Percentiles rank a stretch among this genome's conserved stretches.
These are phyloP conservation scores for Amphilophus citrinellus DNA, from an alignment of 2,113 vertebrate species.

Conservation along the genomic window DNA sequence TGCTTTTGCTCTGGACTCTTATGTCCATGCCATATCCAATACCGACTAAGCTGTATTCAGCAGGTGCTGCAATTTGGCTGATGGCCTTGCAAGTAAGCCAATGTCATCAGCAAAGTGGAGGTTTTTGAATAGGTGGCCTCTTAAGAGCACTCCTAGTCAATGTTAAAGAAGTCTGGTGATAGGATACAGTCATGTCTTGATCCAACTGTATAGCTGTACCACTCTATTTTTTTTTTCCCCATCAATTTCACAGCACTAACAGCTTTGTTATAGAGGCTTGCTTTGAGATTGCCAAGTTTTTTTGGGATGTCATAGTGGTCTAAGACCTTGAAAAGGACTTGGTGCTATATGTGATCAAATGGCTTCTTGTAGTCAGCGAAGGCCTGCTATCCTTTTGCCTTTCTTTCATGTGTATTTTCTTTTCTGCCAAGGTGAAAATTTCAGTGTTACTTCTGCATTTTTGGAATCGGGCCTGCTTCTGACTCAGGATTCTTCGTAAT, in stretches of 20 bases:
- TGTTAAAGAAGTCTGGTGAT: background rate
- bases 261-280: background rate
- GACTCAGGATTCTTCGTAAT: background rate
- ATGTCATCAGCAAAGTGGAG: background rate
- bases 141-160: background rate
- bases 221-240: background rate
- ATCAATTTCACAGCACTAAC: background rate
- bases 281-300: background rate
- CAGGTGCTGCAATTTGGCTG: background rate
- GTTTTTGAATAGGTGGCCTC: background rate
- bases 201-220: background rate
- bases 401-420: background rate
- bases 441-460: background rate
- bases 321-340: background rate
- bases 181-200: background rate
- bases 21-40: background rate
- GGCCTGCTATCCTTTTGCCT: background rate
- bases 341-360: background rate
- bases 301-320: background rate
- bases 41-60: background rate
- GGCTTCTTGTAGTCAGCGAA: background rate
- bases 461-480: background rate
- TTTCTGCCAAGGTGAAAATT: background rate
- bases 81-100: background rate
- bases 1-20: background rate